phyloP scores from a whole-genome alignment of 2,113 vertebrate species.

The Xerus inauris region DNA sequence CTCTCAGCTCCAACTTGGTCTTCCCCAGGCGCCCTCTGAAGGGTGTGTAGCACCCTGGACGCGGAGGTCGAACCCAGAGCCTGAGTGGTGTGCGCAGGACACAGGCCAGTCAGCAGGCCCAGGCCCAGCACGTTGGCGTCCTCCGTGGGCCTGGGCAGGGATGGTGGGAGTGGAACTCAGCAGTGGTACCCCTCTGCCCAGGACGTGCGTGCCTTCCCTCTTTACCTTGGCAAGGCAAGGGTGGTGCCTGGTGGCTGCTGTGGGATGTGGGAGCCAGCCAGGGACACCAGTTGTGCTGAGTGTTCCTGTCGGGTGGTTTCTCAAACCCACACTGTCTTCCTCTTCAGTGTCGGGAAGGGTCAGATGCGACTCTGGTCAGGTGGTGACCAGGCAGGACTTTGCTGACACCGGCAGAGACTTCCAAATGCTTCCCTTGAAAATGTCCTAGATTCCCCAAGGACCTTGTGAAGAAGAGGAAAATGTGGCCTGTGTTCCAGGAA shows the following conservation, averaged over 20 bases:
- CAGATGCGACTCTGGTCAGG: too few species aligned
- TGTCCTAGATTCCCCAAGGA: background rate
- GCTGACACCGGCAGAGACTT: background rate
- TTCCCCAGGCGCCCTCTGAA: too few species aligned
- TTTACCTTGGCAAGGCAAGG: accelerated
- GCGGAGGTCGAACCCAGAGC: background rate
- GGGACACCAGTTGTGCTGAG: accelerated
- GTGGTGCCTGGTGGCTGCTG: accelerated
- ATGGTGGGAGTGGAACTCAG: accelerated
- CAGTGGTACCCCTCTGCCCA: accelerated
- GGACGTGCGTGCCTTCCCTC: accelerated
- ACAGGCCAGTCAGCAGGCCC: accelerated
- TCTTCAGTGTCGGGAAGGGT: accelerated
- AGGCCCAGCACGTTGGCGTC: background rate
- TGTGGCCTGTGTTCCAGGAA: background rate
- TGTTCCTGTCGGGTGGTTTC: background rate
- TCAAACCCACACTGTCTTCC: accelerated
- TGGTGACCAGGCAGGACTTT: accelerated
- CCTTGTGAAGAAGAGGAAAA: background rate
- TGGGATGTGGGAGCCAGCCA: accelerated
- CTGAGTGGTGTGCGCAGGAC: accelerated
- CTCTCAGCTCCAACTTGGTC: accelerated
- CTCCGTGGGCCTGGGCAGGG: background rate
- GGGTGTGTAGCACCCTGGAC: accelerated
- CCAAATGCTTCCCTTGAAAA: background rate